A percentile compares a stretch with the other conserved stretches of the same genome.
Evolutionary conservation across 37 sponge, comb jelly and placozoan genomes (phyloP).

Genomic region (Corticium candelabrum): DNA sequence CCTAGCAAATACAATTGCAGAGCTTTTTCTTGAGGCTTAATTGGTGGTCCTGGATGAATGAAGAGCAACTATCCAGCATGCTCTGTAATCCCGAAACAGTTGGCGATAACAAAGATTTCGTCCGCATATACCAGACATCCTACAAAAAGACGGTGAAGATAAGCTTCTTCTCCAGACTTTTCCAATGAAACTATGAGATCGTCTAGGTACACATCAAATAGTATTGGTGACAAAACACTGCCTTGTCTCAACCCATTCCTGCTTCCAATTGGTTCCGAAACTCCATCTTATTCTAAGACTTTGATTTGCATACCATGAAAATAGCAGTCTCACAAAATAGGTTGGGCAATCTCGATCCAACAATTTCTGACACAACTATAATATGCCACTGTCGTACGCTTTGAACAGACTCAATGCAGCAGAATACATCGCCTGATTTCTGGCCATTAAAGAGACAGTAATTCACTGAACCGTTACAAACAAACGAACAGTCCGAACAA

Average conservation of each 20-base stretch:
- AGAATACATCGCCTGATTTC: not conserved
- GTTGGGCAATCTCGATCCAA: not conserved
- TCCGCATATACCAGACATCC: not conserved
- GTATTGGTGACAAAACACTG: not conserved
- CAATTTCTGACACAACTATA: not conserved
- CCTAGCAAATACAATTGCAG: no score
- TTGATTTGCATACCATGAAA: not conserved
- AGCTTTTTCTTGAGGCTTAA: no score
- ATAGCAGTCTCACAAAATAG: not conserved
- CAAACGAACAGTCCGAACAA: not conserved
- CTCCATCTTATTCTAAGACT: not conserved
- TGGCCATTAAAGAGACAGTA: not conserved
- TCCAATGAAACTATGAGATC: not conserved
- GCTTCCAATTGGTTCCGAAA: not conserved
- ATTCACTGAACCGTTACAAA: not conserved
- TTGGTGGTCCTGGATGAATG: no score
- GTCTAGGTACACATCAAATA: not conserved
- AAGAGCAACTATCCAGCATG: no score
- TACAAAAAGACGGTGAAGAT: not conserved
- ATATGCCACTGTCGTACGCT: not conserved
- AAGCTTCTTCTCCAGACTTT: not conserved
- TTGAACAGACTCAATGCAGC: not conserved
- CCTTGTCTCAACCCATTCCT: not conserved
- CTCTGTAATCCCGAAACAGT: not conserved
- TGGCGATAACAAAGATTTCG: not conserved